Percentiles rank a stretch among this genome's conserved stretches.
Conservation (phyloP, 2,797 vertebrate species). For the Periparus ater region DNA sequence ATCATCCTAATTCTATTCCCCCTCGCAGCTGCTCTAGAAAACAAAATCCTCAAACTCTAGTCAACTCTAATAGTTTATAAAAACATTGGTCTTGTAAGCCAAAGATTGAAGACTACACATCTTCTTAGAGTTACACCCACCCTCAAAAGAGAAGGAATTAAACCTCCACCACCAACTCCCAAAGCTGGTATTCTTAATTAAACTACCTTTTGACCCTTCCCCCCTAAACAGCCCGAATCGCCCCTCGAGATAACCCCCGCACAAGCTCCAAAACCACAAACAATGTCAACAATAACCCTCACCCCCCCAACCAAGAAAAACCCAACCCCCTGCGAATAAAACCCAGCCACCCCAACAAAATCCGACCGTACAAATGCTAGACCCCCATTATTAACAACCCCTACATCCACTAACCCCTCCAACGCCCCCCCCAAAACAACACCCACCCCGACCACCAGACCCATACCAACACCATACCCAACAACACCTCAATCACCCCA, state of each 20-base stretch:
- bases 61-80: not conserved
- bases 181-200: not conserved
- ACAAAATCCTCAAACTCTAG: not conserved
- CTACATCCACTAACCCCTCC: too few relatives aligned
- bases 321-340: not conserved
- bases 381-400: fast-evolving
- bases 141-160: not conserved
- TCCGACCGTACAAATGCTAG: fast-evolving
- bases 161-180: not conserved
- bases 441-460: too few relatives aligned
- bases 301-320: fast-evolving
- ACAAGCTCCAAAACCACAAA: not conserved
- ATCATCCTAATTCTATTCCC: not conserved
- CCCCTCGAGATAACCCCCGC: not conserved
- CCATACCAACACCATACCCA: too few relatives aligned
- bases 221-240: not conserved
- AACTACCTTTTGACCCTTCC: not conserved
- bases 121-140: not conserved
- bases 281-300: fast-evolving
- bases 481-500: too few relatives aligned
- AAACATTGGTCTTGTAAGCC: not conserved
- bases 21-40: fast-evolving
- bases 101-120: not conserved
- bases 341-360: not conserved
- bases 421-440: too few relatives aligned